A percentile compares a stretch with the other conserved stretches of the same genome.
Evolutionary conservation across 1,140 invertebrate species (phyloP).

Genomic region (Drosophila lacteicornis): DNA sequence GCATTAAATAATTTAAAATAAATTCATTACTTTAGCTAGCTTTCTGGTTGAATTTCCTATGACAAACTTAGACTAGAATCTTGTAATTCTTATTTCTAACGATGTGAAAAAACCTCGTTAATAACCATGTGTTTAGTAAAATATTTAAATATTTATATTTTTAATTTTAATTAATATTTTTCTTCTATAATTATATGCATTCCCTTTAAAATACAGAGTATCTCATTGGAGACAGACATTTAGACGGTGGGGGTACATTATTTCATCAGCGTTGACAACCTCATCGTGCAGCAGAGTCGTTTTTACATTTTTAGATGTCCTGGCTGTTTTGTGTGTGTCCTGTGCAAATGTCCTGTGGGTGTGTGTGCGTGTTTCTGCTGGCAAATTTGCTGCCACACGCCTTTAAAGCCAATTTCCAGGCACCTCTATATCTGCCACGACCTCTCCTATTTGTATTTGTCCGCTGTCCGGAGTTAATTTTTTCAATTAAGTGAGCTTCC

Average conservation of each 20-base stretch:
- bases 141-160: neutral
- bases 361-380: slow-evolving; percentile 14
- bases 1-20: neutral
- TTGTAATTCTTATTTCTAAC: neutral
- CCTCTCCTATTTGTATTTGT: slow-evolving; percentile 42
- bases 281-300: slow-evolving; percentile 54
- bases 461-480: slow-evolving; percentile 64
- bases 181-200: fast-evolving
- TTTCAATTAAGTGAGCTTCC: slow-evolving; percentile 75
- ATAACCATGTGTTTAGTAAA: neutral
- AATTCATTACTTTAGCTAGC: neutral
- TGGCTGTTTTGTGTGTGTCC: slow-evolving; percentile 21
- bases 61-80: neutral
- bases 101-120: neutral
- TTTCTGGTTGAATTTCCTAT: neutral
- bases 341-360: slow-evolving; percentile 23
- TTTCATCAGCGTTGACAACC: slow-evolving; percentile 80
- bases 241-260: slow-evolving; percentile 46
- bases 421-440: slow-evolving; percentile 5
- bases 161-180: neutral
- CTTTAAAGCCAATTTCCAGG: slow-evolving; percentile 74
- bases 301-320: slow-evolving; percentile 24
- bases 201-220: neutral
- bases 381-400: slow-evolving; percentile 65
- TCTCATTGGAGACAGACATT: slow-evolving; percentile 9